Evolutionary conservation across 2,888 invertebrate genomes (phyloP).

Genomic region (Parnassius apollo): DNA sequence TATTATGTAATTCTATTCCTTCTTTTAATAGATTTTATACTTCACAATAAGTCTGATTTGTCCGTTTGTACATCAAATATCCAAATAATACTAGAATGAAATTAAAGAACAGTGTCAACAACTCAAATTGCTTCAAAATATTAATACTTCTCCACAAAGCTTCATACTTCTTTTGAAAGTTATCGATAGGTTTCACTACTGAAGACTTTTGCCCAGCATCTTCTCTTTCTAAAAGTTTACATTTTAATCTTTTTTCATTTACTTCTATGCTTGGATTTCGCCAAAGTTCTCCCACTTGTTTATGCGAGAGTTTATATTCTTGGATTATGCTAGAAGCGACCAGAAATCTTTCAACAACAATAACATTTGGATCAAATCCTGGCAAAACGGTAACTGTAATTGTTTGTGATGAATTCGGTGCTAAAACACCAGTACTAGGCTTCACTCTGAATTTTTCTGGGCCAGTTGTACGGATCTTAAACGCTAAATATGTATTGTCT

Average conservation of each 20-base stretch:
- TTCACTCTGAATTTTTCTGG: slow-evolving; percentile 94
- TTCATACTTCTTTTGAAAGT: background rate
- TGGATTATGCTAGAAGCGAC: slow-evolving; percentile 86
- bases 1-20: too few species aligned
- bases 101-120: slow-evolving; percentile 7
- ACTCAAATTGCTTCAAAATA: slow-evolving; percentile 12
- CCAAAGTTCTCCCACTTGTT: slow-evolving; percentile 85
- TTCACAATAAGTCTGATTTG: slow-evolving; percentile 8
- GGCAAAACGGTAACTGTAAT: slow-evolving; percentile 86
- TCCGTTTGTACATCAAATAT: slow-evolving; percentile 16
- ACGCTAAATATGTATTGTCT: slow-evolving; percentile 56
- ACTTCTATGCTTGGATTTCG: slow-evolving; percentile 75
- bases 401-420: slow-evolving; percentile 78
- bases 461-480: slow-evolving; percentile 93
- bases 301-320: slow-evolving; percentile 63
- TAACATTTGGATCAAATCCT: slow-evolving; percentile 82
- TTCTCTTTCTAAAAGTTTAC: slow-evolving; percentile 23
- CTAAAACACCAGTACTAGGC: slow-evolving; percentile 87
- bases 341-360: slow-evolving; percentile 90
- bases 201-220: background rate
- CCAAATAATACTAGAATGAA: slow-evolving; percentile 3
- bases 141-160: slow-evolving; percentile 3
- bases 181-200: slow-evolving; percentile 4
- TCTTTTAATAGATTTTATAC: background rate
- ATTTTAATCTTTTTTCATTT: slow-evolving; percentile 83